Conservation (phyloP, 1,140 invertebrate species). For the Drosophila watanabei region DNA sequence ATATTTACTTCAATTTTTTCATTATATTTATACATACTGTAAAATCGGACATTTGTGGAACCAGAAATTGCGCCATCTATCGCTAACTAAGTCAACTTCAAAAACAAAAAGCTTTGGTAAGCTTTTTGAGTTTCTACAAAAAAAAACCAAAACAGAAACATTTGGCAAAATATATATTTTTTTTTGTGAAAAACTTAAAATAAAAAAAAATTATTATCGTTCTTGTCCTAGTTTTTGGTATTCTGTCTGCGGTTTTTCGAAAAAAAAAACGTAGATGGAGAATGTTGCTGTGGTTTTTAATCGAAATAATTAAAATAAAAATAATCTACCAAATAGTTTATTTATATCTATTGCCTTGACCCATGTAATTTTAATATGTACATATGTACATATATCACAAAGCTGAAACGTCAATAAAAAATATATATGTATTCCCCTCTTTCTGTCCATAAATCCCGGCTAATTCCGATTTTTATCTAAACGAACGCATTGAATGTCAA, state of each 20-base stretch:
- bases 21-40: neutral
- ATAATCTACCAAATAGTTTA: too few species aligned
- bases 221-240: too few species aligned
- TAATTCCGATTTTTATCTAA: neutral
- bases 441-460: neutral
- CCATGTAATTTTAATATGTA: too few species aligned
- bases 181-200: too few species aligned
- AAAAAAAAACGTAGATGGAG: too few species aligned
- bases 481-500: neutral
- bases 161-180: too few species aligned
- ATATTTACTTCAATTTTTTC: neutral
- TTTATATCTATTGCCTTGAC: too few species aligned
- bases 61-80: slow-evolving; percentile 1
- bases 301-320: too few species aligned
- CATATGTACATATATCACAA: neutral
- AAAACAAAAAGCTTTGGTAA: neutral
- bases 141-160: too few species aligned
- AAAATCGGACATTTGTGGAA: neutral
- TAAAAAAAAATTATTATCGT: neutral
- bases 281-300: too few species aligned
- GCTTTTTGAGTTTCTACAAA: neutral
- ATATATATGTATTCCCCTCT: neutral
- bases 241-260: neutral
- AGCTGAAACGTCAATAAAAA: neutral
- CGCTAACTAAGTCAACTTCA: neutral